Conservation (phyloP, 2,797 vertebrate genomes). For the Amblyraja radiata region DNA sequence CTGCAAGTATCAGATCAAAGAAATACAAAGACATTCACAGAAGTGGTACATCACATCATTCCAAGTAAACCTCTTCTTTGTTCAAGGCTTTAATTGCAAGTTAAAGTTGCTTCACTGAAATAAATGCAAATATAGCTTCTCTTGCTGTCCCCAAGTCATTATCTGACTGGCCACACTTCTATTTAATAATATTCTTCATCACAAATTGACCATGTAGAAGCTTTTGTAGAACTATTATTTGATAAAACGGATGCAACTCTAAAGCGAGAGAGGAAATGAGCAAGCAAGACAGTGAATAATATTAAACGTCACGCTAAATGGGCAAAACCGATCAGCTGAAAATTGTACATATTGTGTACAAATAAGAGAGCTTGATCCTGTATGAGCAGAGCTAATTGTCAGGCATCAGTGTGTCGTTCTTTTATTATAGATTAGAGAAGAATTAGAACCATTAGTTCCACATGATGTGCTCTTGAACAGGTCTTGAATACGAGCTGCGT, state of each 20-base stretch:
- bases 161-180: not conserved
- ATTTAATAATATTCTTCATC: conserved; percentile 23
- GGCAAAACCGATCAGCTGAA: conserved; percentile 31
- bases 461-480: conserved; percentile 20
- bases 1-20: not conserved
- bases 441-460: conserved; percentile 32
- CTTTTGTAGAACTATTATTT: conserved; percentile 19
- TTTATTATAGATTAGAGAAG: conserved; percentile 32
- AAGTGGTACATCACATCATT: not conserved
- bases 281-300: conserved; percentile 25
- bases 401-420: conserved; percentile 23
- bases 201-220: conserved; percentile 29
- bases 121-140: not conserved
- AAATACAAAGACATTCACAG: not conserved
- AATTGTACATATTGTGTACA: conserved; percentile 34
- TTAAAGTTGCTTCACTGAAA: not conserved
- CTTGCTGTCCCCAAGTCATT: not conserved
- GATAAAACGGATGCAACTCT: not conserved
- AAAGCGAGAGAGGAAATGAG: conserved; percentile 18
- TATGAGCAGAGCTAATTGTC: conserved; percentile 27
- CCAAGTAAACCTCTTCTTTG: not conserved
- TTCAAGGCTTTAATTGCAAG: not conserved
- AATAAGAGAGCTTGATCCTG: conserved; percentile 31
- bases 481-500: not conserved
- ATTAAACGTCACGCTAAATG: conserved; percentile 27